Conservation (phyloP, 2,888 invertebrate genomes). For the Leucoma salicis region DNA sequence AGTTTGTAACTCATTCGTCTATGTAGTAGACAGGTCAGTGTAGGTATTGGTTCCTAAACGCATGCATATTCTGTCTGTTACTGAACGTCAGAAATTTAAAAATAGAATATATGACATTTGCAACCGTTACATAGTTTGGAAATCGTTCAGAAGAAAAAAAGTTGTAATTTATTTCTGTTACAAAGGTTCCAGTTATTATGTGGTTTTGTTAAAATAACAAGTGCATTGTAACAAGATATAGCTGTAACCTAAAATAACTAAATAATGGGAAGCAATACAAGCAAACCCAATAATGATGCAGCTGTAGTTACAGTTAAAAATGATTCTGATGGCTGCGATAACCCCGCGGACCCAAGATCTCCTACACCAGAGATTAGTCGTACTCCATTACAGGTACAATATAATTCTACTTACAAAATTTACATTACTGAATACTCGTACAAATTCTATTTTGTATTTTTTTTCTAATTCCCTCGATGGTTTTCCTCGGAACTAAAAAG, state of each 20-base stretch:
- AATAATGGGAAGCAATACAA: constrained; percentile 71
- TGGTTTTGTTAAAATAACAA: neutral
- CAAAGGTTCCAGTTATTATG: neutral
- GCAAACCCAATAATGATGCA: constrained; percentile 56
- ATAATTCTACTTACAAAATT: neutral
- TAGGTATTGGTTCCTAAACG: too few species aligned
- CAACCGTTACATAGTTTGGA: constrained; percentile 50
- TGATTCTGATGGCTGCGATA: constrained; percentile 49
- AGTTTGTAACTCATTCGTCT: too few species aligned
- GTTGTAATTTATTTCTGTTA: neutral
- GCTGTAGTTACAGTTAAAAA: constrained; percentile 48
- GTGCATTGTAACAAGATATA: neutral
- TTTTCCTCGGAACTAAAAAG: too few species aligned
- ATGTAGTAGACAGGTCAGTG: too few species aligned
- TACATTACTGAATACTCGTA: neutral
- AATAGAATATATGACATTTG: constrained; percentile 56
- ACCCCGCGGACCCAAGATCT: constrained; percentile 82
- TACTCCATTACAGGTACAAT: constrained; percentile 83
- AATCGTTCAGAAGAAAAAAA: neutral
- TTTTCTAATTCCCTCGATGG: too few species aligned
- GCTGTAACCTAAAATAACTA: neutral
- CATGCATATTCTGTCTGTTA: too few species aligned
- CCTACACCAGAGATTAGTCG: constrained; percentile 82
- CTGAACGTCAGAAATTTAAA: constrained; percentile 42
- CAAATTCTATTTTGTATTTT: neutral